Evolutionary conservation across 2,888 invertebrate species (phyloP).

Genomic region (Drosophila suboccidentalis): DNA sequence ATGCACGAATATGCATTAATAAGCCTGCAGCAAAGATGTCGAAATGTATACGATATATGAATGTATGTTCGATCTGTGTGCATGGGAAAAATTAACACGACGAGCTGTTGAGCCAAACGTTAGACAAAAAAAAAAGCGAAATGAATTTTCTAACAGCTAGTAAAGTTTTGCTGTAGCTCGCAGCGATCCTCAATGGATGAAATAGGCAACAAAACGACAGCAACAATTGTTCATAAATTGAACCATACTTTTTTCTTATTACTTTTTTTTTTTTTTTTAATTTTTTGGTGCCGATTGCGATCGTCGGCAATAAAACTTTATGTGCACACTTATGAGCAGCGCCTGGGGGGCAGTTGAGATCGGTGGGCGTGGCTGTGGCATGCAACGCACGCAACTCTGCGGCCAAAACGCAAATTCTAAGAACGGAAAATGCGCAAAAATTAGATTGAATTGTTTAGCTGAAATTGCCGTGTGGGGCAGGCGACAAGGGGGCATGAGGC

Average conservation of each 20-base stretch:
- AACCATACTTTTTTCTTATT: constrained; percentile 35
- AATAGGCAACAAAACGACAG: constrained; percentile 35
- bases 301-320: constrained; percentile 72
- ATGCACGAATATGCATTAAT: constrained; percentile 70
- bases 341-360: constrained; percentile 42
- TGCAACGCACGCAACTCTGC: constrained; percentile 67
- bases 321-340: constrained; percentile 67
- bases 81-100: constrained; percentile 19
- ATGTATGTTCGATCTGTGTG: constrained; percentile 5
- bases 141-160: constrained; percentile 67
- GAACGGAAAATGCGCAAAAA: constrained; percentile 70
- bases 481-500: not conserved
- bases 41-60: constrained; percentile 38
- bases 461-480: constrained; percentile 45
- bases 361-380: constrained; percentile 41
- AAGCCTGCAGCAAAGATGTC: constrained; percentile 46
- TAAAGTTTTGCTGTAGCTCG: constrained; percentile 51
- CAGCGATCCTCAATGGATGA: constrained; percentile 18
- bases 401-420: constrained; percentile 64
- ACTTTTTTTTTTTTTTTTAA: not conserved
- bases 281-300: constrained; percentile 51
- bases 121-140: constrained; percentile 39
- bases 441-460: constrained; percentile 74
- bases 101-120: constrained; percentile 44
- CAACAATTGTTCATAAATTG: constrained; percentile 60